These are phyloP conservation scores for Anadara kagoshimensis DNA, from an alignment of 1,140 invertebrate genomes.

Conservation along the genomic window DNA sequence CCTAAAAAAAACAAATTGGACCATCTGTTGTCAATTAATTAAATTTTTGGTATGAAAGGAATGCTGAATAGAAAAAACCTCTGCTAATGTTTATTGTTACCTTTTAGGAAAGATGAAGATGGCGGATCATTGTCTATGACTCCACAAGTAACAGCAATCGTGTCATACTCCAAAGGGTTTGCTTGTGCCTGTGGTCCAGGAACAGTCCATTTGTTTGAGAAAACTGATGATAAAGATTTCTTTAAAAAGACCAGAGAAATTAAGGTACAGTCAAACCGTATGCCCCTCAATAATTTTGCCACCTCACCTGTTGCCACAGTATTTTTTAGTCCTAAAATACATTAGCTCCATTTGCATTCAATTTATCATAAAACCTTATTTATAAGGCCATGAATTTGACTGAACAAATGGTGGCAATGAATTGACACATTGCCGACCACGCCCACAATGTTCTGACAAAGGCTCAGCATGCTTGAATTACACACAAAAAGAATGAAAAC, in stretches of 20 bases:
- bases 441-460: no score
- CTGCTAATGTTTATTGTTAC: background rate
- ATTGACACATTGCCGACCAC: no score
- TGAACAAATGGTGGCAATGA: no score
- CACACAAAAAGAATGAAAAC: no score
- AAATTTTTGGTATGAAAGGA: background rate
- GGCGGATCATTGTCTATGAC: conserved; percentile 24
- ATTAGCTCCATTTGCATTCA: no score
- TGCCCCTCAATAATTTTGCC: no score
- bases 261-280: no score
- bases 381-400: no score
- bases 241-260: conserved; percentile 72
- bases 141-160: conserved; percentile 68
- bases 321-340: no score
- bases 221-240: conserved; percentile 72
- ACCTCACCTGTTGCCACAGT: no score
- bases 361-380: no score
- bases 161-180: conserved; percentile 74
- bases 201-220: conserved; percentile 73
- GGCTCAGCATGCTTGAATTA: no score
- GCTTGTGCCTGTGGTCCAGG: conserved; percentile 71
- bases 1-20: background rate
- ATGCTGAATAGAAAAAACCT: background rate
- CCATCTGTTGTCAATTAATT: background rate
- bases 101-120: conserved; percentile 44